Conservation (phyloP, 2,113 vertebrate genomes). For the Hippotragus niger region DNA sequence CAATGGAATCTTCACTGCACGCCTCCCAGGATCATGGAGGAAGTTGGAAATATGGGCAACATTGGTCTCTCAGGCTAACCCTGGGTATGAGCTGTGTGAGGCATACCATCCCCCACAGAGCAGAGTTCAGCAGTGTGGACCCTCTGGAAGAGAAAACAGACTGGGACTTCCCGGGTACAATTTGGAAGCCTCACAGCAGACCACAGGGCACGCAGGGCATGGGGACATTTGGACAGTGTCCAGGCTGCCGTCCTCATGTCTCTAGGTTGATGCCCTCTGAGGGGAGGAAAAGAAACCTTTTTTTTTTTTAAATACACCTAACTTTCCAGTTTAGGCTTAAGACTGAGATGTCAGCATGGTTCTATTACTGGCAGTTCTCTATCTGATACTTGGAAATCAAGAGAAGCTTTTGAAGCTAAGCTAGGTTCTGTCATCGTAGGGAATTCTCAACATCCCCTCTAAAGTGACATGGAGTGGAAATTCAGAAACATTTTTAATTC, state of each 20-base stretch:
- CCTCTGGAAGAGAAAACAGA: background rate
- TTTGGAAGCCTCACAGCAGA: background rate
- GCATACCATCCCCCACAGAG: background rate
- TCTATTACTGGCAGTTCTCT: background rate
- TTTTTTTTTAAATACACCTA: background rate
- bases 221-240: background rate
- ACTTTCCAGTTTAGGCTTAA: slow-evolving; percentile 27
- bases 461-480: background rate
- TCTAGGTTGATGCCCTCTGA: background rate
- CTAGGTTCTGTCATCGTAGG: background rate
- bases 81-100: background rate
- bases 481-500: slow-evolving; percentile 8
- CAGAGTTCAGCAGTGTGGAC: background rate
- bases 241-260: background rate
- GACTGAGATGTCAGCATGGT: background rate
- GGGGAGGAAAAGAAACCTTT: background rate
- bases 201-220: accelerated
- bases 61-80: background rate
- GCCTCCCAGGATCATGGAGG: background rate
- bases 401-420: background rate
- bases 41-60: background rate
- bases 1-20: background rate
- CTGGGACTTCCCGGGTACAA: slow-evolving; percentile 3
- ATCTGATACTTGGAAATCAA: background rate
- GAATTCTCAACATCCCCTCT: background rate